Conservation (phyloP, 2,113 vertebrate genomes). For the Gymnobelideus leadbeateri region DNA sequence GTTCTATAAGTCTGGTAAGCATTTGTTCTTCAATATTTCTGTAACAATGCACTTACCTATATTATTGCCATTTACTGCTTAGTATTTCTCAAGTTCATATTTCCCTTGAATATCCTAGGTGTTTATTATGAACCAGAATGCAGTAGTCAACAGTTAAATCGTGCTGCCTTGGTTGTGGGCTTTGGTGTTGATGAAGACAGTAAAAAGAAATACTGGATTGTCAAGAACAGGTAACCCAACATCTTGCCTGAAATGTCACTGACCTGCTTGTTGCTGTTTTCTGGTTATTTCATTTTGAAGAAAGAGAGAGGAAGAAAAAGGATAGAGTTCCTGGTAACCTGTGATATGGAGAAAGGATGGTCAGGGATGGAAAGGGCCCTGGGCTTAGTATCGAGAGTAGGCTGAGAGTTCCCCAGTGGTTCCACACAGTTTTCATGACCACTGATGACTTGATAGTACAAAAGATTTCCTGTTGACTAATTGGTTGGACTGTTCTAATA, state of each 20-base stretch:
- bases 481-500: background rate
- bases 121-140: conserved; percentile 94
- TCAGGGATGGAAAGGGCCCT: background rate
- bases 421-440: background rate
- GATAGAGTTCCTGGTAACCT: background rate
- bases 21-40: conserved; percentile 15
- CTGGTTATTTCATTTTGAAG: background rate
- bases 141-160: conserved; percentile 90
- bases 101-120: conserved; percentile 81
- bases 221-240: conserved; percentile 93
- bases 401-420: background rate
- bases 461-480: background rate
- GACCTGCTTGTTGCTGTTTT: background rate
- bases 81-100: background rate
- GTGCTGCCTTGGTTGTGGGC: conserved; percentile 93
- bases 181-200: conserved; percentile 89
- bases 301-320: background rate
- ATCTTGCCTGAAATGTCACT: background rate
- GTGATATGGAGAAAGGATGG: background rate
- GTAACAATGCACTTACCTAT: background rate
- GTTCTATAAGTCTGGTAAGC: conserved; percentile 92
- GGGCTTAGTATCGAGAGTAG: background rate
- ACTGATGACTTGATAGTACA: background rate
- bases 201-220: conserved; percentile 93
- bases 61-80: background rate